These are phyloP conservation scores for Stenodera caucasica DNA, from an alignment of 2,888 invertebrate genomes.

Conservation along the genomic window DNA sequence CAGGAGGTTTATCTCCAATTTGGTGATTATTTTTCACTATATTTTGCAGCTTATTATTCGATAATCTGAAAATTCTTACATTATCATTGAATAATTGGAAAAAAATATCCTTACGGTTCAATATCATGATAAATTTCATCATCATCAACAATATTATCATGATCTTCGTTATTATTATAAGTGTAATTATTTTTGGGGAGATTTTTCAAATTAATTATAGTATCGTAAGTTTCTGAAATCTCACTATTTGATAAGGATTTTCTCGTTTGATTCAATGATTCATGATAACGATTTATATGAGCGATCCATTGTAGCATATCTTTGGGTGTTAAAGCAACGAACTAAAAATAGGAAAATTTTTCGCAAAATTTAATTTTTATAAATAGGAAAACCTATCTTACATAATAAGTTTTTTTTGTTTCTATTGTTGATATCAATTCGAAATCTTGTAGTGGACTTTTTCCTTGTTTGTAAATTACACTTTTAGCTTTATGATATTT, in stretches of 20 bases:
- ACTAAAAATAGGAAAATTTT: slow-evolving; percentile 33
- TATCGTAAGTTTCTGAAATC: slow-evolving; percentile 17
- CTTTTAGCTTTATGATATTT: slow-evolving; percentile 34
- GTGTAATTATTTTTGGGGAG: not conserved
- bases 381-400: slow-evolving; percentile 8
- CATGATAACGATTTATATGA: slow-evolving; percentile 38
- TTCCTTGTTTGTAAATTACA: slow-evolving; percentile 11
- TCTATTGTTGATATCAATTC: slow-evolving; percentile 16
- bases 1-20: slow-evolving; percentile 13
- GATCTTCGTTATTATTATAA: not conserved
- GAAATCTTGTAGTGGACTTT: slow-evolving; percentile 18
- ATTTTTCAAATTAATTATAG: slow-evolving; percentile 8
- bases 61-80: not conserved
- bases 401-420: slow-evolving; percentile 18
- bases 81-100: not conserved
- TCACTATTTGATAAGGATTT: slow-evolving; percentile 7
- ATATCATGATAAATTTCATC: slow-evolving; percentile 17
- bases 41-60: not conserved
- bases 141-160: not conserved
- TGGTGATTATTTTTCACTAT: not conserved
- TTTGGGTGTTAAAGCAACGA: slow-evolving; percentile 40
- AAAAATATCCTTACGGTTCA: slow-evolving; percentile 10
- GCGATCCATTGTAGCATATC: slow-evolving; percentile 45
- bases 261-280: slow-evolving; percentile 10
- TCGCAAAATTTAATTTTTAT: not conserved